Evolutionary conservation across 2,888 invertebrate genomes (phyloP).

Genomic region (Euzophera pinguis): DNA sequence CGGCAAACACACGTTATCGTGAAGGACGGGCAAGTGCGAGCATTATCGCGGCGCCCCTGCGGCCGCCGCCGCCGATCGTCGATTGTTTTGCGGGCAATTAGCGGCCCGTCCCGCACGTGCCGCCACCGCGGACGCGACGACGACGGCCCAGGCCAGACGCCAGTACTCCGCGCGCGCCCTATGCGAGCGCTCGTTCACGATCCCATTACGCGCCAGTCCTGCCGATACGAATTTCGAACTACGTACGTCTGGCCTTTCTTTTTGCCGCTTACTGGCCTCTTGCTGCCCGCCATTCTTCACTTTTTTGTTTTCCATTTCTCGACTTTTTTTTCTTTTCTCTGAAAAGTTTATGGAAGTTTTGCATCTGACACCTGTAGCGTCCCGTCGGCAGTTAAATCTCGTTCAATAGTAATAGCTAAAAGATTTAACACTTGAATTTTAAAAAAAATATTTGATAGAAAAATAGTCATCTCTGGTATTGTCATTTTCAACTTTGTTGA

Average conservation of each 20-base stretch:
- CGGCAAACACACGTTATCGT: constrained; percentile 33
- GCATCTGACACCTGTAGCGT: constrained; percentile 24
- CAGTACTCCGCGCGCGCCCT: constrained; percentile 72
- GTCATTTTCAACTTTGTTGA: too few relatives aligned
- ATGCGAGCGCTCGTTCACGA: constrained; percentile 63
- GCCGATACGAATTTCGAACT: constrained; percentile 26
- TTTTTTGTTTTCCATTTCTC: constrained; percentile 29
- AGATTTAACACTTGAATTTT: background rate
- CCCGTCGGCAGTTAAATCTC: constrained; percentile 7
- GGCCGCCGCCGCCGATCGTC: constrained; percentile 50
- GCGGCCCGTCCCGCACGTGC: constrained; percentile 63
- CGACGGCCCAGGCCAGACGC: constrained; percentile 23
- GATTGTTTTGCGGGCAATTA: constrained; percentile 79
- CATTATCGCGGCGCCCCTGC: constrained; percentile 43
- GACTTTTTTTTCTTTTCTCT: constrained; percentile 13
- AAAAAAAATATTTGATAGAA: background rate
- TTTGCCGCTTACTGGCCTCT: constrained; percentile 23
- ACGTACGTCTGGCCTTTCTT: constrained; percentile 30
- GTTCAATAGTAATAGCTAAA: background rate
- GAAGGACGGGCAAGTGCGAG: constrained; percentile 46
- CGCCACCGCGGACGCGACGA: constrained; percentile 40
- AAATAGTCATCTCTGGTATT: too few relatives aligned
- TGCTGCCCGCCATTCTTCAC: constrained; percentile 40
- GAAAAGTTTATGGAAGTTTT: constrained; percentile 17
- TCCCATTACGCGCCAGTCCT: constrained; percentile 22